Evolutionary conservation across 2,888 invertebrate species (phyloP), one percentile per base, ranked within the genome.

Genomic region (Heliconius aoede): DNA sequence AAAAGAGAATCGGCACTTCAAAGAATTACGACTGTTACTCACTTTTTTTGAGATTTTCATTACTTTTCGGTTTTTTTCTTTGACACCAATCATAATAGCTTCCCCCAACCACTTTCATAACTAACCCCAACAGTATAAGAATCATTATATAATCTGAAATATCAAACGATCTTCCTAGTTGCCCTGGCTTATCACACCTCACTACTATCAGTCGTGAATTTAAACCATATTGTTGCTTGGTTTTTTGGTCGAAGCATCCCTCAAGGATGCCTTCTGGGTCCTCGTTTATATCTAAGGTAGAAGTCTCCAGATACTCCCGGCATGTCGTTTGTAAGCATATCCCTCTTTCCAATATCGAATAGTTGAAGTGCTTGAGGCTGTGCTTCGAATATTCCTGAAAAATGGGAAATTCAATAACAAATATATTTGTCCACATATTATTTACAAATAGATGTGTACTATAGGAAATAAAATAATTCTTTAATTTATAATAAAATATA

Each of bases 321-420:
- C 72, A 72, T 36, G 72, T 72, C 60, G 30, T 58, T 4, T 58
- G 28, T 36, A 72, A 9, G 36, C 72, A 72, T 60, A 72, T 26
- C 1, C 72, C 72, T 36, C 72, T 72, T 4, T 36, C 58, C 32
- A 72, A 9, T 58, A 36, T 72, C 36, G 72, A 26, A 21, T 72
- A 72, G 7, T 72, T 72, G 36, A 36, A 72, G 58, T 72, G 72
- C 18, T 72, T 72, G 1, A 26, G 32, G 4, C 1, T 72, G 21
- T 24, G 32, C 32, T 72, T 58, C 21, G 72, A 72, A 26, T 72
- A 72, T 72, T 72, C 72, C 72, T 72, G 30, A 26, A 72, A 71
- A 58, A n/a, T n/a, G n/a, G n/a, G n/a, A n/a, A n/a, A n/a, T n/a
- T n/a, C n/a, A n/a, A n/a, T n/a, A n/a, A n/a, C n/a, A n/a, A n/a